These are phyloP conservation scores for Sebastes nivosus DNA, from an alignment of 2,797 vertebrate genomes.

Conservation along the genomic window DNA sequence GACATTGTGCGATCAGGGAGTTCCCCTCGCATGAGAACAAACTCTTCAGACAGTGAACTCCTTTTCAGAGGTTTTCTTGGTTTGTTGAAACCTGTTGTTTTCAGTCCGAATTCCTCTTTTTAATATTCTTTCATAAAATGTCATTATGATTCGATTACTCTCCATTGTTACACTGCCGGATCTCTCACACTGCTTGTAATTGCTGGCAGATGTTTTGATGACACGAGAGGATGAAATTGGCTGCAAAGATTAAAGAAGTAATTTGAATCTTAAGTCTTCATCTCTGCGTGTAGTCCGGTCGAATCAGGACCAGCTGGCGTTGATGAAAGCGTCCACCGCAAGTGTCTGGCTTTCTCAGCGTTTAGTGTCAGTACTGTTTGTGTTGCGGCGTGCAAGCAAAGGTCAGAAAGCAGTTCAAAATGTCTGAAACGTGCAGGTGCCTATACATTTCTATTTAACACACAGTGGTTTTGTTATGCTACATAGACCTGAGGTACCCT, in stretches of 20 bases:
- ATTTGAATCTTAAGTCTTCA: conserved; percentile 40
- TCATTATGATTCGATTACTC: conserved; percentile 34
- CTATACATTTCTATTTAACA: not conserved
- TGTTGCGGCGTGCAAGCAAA: not conserved
- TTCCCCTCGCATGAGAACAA: conserved; percentile 53
- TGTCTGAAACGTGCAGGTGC: not conserved
- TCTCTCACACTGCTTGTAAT: conserved; percentile 40
- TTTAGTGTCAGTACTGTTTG: not conserved
- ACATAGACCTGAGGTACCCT: not conserved
- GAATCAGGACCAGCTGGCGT: conserved; percentile 56
- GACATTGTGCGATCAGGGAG: conserved; percentile 11
- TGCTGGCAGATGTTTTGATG: conserved; percentile 54
- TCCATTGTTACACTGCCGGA: conserved; percentile 20
- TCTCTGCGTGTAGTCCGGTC: conserved; percentile 25
- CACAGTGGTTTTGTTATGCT: not conserved
- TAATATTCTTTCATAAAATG: conserved; percentile 27
- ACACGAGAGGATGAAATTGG: conserved; percentile 37
- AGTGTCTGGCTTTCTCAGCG: conserved; percentile 18
- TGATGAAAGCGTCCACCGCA: conserved; percentile 24
- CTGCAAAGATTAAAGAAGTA: conserved; percentile 40
- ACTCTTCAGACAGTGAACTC: conserved; percentile 11
- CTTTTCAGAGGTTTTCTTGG: conserved; percentile 36
- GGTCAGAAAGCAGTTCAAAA: not conserved
- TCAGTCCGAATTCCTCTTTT: conserved; percentile 31
- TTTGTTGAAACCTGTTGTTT: conserved; percentile 41